These are phyloP conservation scores for Scatophagus argus DNA, from an alignment of 2,113 vertebrate genomes.

Conservation along the genomic window DNA sequence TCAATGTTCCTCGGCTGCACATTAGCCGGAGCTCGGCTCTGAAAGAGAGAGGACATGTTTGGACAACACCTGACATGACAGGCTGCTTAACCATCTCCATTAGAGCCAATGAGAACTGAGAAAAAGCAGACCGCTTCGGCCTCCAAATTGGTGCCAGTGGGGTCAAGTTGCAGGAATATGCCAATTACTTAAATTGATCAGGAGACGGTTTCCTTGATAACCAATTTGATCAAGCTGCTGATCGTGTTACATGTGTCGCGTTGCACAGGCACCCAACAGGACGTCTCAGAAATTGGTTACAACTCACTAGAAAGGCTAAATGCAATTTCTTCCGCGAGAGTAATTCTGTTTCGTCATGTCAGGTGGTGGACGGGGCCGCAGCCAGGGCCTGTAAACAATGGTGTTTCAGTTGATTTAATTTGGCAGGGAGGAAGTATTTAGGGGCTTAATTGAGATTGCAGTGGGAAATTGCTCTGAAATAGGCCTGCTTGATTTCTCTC, in stretches of 20 bases:
- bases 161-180: conserved; percentile 98
- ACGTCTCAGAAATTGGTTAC: conserved; percentile 84
- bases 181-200: conserved; percentile 99
- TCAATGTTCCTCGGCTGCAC: conserved; percentile 57
- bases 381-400: conserved; percentile 92
- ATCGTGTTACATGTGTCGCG: conserved; percentile 91
- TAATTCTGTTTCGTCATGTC: conserved; percentile 87
- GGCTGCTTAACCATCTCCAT: conserved; percentile 91
- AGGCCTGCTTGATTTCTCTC: conserved; percentile 76
- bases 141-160: conserved; percentile 90
- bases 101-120: conserved; percentile 95
- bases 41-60: conserved; percentile 60
- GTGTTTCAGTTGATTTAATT: conserved; percentile 93
- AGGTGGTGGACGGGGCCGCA: conserved; percentile 76
- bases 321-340: conserved; percentile 89
- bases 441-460: conserved; percentile 95
- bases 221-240: conserved; percentile 94
- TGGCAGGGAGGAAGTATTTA: conserved; percentile 97
- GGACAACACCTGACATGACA: conserved; percentile 81
- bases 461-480: conserved; percentile 92
- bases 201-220: conserved; percentile 95
- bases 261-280: conserved; percentile 74
- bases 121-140: conserved; percentile 89
- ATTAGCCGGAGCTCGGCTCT: conserved; percentile 40
- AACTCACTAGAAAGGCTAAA: conserved; percentile 90